Evolutionary conservation across 1,140 invertebrate genomes (phyloP), one percentile per base, ranked within the genome.

Genomic region (Drosophila paulistorum): DNA sequence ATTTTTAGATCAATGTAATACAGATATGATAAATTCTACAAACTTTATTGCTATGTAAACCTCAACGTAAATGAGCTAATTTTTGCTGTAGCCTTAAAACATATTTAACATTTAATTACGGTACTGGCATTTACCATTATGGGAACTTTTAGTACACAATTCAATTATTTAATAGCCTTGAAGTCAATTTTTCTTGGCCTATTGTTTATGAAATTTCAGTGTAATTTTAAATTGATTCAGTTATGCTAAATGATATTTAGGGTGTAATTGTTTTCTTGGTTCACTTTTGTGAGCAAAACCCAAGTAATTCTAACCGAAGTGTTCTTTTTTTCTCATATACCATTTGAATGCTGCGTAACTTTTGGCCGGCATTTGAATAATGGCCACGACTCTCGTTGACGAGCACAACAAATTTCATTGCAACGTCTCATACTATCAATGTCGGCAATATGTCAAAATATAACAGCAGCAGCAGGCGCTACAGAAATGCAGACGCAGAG

Each of bases 401-500:
- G 82, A 86, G 79, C 79, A 77, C 61, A 82, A 86, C 83, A 87
- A 86, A 86, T 86, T 82, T 79, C 79, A 79, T 76, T 87, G 83
- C 82, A 86, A 82, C 79, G 76, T 87, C 82, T 82, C 79, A 68
- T 86, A 74, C 82, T 86, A 79, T 87, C 83, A 86, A 86, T 87
- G 82, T 82, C 79, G 82, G 79, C 82, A 87, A 86, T 86, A 87
- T 87, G 82, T 86, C 83, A 87, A 59, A 81, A 85, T 75, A 78
- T 81, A 84, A 78, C 82, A 81, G 59, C 81, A 65, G 73, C 72
- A 66, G 65, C 17, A 30, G 51, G 30, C 23, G 67, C 57, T 55
- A 41, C 39, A 64, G 59, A 58, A 5, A 23, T n/a, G 54, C 42
- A 41, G 70, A 11, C 10, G 37, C 37, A 35, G 59, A 7, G 20